Base-by-base conservation (phyloP, 1,140 invertebrate species). In the Frieseomelitta varia region DNA sequence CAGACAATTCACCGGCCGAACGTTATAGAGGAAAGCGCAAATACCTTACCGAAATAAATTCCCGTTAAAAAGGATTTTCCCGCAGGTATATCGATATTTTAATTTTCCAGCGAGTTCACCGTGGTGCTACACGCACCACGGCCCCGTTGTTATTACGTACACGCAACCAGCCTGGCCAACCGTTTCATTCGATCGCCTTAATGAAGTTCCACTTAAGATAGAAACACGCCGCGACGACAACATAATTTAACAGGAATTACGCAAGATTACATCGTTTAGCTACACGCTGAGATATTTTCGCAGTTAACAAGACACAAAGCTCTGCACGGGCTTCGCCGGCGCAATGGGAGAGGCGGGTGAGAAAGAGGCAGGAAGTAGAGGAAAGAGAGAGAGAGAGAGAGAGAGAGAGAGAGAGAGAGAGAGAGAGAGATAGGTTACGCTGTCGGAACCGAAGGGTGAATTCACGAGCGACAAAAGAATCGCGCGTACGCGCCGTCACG, bases 271-370 rank as follows among this genome's bases (percentile, higher is more conserved):
- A 47, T 55, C 71, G 51, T 79, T 74, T 85, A 78, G 63, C 61
- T 85, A 61, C 65, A 67, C 27, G 51, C 76, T 63, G 53, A 27
- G 61, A 88, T 86, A 88, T 85, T 88, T 63, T 71, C 72, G n/a
- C 27, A 58, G 75, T 84, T 88, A 88, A 86, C 81, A 80, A 89
- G 80, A 73, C 69, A n/a, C 24, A 76, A 83, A 86, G 84, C 87
- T 88, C 68, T 83, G 34, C 58, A 65, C 71, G 47, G 79, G 67
- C 51, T 15, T 0, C 24, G 17, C 21, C 34, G 83, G n/a, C 8
- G 39, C 21, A 61, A 79, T 39, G 34, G 47, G 56, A 47, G 53
- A 14, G 24, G 53, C 4, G 17, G 21, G 8, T 53, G 34, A n/a
- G 21, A 14, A 27, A 65, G n/a, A 10, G 3, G 1, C 39, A 47